These are phyloP conservation scores for Chrysodeixis includens DNA, from an alignment of 2,888 invertebrate genomes.

Conservation along the genomic window DNA sequence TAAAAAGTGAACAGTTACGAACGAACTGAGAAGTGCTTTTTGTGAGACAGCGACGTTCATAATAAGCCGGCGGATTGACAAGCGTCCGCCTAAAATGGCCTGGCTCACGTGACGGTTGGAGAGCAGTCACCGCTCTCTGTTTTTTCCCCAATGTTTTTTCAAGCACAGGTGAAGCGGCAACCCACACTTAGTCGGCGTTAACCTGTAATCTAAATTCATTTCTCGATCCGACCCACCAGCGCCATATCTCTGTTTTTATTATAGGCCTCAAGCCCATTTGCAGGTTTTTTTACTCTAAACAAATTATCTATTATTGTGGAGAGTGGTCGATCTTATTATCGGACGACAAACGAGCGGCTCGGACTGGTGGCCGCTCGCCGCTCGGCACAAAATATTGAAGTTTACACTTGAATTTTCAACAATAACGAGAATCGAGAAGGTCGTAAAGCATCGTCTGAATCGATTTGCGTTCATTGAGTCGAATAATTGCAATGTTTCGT, in stretches of 20 bases:
- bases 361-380: slow-evolving; percentile 21
- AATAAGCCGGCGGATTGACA: slow-evolving; percentile 75
- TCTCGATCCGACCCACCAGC: slow-evolving; percentile 87
- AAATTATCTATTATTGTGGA: slow-evolving; percentile 87
- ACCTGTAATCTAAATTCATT: slow-evolving; percentile 90
- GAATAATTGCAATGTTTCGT: slow-evolving; percentile 80
- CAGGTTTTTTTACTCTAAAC: slow-evolving; percentile 86
- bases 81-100: slow-evolving; percentile 72
- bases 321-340: slow-evolving; percentile 83
- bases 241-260: slow-evolving; percentile 88
- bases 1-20: slow-evolving; percentile 69
- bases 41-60: slow-evolving; percentile 72
- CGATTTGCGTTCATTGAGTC: slow-evolving; percentile 81
- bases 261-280: slow-evolving; percentile 87
- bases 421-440: slow-evolving; percentile 68
- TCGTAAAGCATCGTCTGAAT: slow-evolving; percentile 75
- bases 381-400: slow-evolving; percentile 55
- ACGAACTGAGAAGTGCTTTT: slow-evolving; percentile 69
- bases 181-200: slow-evolving; percentile 88
- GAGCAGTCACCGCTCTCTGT: slow-evolving; percentile 64
- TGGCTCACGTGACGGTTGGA: slow-evolving; percentile 70
- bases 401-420: slow-evolving; percentile 68
- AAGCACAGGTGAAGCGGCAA: slow-evolving; percentile 85
- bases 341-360: slow-evolving; percentile 75
- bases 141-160: slow-evolving; percentile 81